Evolutionary conservation across 2,797 vertebrate genomes (phyloP).

Genomic region (Clamator glandarius): DNA sequence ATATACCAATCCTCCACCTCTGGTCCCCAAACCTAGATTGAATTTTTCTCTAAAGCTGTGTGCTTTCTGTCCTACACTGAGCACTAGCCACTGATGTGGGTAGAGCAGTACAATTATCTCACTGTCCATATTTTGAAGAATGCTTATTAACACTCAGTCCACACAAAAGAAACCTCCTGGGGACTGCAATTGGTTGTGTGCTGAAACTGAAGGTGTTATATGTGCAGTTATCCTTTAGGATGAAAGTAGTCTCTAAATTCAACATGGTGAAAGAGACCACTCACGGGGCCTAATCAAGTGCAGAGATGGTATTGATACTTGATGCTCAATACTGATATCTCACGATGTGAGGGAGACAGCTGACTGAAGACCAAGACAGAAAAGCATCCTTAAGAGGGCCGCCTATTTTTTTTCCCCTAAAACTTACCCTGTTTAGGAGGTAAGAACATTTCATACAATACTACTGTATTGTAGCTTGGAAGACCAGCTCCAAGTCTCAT

Average conservation of each 20-base stretch:
- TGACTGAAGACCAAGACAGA: neutral
- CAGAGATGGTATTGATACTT: neutral
- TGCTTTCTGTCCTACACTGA: neutral
- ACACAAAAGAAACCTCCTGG: neutral
- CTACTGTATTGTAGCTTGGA: neutral
- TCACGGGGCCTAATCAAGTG: neutral
- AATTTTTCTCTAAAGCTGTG: neutral
- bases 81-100: neutral
- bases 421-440: neutral
- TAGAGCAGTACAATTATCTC: neutral
- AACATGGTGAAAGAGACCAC: neutral
- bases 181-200: neutral
- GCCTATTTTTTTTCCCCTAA: neutral
- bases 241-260: neutral
- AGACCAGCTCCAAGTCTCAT: neutral
- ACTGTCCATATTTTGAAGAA: neutral
- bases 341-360: neutral
- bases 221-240: neutral
- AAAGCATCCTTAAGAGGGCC: neutral
- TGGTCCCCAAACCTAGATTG: neutral
- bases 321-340: neutral
- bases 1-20: neutral
- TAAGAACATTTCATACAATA: neutral
- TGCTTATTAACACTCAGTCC: neutral
- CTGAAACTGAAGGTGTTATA: neutral